Conservation (phyloP, 2,113 vertebrate genomes). For the Mola mola region DNA sequence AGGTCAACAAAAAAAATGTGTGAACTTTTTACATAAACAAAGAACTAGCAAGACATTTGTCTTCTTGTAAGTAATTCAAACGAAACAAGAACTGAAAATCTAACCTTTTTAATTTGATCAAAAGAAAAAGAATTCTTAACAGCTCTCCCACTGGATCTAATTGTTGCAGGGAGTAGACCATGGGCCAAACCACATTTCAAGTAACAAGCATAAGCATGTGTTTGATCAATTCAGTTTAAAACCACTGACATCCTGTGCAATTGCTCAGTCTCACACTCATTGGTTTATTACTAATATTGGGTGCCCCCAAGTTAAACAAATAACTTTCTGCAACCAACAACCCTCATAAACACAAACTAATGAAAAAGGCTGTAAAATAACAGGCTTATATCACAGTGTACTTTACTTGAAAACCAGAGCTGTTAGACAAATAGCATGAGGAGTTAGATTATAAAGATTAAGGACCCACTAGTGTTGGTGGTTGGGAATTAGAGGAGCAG, state of each 20-base stretch:
- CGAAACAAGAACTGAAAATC: neutral
- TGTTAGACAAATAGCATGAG: too few species aligned
- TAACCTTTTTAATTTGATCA: neutral
- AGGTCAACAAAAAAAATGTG: neutral
- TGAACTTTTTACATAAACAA: neutral
- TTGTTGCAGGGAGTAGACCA: constrained; percentile 11
- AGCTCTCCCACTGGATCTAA: constrained; percentile 4
- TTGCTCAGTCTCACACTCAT: neutral
- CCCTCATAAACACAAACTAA: neutral
- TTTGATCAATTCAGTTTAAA: constrained; percentile 17
- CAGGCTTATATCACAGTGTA: too few species aligned
- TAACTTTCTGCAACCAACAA: too few species aligned
- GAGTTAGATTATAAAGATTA: neutral
- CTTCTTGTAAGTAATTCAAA: neutral
- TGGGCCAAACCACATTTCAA: constrained; percentile 10
- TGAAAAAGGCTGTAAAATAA: neutral
- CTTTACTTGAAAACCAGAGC: too few species aligned
- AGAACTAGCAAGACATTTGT: neutral
- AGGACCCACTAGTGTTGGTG: constrained; percentile 19
- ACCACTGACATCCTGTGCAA: neutral
- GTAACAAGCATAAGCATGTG: constrained; percentile 22
- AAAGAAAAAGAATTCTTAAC: neutral
- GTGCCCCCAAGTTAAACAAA: too few species aligned
- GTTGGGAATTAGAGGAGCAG: constrained; percentile 63
- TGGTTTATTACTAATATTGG: constrained; percentile 14